Evolutionary conservation across 2,797 vertebrate genomes (phyloP).

Genomic region (Lepus oiostolus): DNA sequence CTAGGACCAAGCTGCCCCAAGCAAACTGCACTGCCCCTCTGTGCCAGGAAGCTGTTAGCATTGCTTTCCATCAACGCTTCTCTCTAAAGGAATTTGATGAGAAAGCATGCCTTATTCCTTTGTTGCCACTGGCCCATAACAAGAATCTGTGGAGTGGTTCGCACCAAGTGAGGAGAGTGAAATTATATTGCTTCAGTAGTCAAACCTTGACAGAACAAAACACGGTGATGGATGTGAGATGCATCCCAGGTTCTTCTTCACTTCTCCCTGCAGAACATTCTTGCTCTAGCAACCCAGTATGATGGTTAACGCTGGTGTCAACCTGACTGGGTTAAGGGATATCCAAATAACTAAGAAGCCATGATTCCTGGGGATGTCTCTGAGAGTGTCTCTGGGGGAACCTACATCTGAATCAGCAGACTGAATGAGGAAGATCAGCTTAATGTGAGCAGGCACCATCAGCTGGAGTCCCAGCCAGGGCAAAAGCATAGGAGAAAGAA

Average conservation of each 20-base stretch:
- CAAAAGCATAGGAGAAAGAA: background rate
- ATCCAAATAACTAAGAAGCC: background rate
- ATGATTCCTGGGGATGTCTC: background rate
- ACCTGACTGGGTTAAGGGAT: background rate
- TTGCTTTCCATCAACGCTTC: slow-evolving; percentile 37
- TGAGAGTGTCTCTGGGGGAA: background rate
- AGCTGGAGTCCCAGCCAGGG: background rate
- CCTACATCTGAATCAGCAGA: background rate
- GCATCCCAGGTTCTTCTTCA: background rate
- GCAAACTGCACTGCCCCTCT: slow-evolving; percentile 54
- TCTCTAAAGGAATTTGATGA: slow-evolving; percentile 53
- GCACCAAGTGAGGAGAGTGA: slow-evolving; percentile 18
- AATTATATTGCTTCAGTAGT: background rate
- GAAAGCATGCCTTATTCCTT: slow-evolving; percentile 55
- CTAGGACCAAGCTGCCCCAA: slow-evolving; percentile 2
- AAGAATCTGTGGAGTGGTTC: slow-evolving; percentile 5
- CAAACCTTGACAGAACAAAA: background rate
- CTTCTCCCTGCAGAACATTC: background rate
- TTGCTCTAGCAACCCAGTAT: background rate
- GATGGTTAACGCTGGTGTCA: background rate
- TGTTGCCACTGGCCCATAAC: slow-evolving; percentile 7
- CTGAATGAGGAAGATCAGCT: background rate
- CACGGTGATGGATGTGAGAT: background rate
- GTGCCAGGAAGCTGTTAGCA: slow-evolving; percentile 37
- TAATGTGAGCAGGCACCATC: background rate